Percentiles rank a stretch among this genome's conserved stretches.
phyloP scores from a whole-genome alignment of 2,797 vertebrate genomes.

The Melanotaenia pygmaea region DNA sequence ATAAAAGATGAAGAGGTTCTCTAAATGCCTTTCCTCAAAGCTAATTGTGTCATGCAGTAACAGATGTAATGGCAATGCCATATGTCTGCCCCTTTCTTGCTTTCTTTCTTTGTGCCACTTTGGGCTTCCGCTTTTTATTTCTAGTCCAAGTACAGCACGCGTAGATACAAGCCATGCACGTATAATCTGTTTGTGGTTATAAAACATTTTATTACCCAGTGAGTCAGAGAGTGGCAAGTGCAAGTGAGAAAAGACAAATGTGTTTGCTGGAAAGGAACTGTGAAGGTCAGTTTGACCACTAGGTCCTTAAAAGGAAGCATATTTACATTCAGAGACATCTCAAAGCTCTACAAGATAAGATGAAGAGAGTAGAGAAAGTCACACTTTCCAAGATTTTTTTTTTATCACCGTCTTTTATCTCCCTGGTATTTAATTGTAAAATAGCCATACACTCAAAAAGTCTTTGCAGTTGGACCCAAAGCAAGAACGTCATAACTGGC shows the following conservation, averaged over 20 bases:
- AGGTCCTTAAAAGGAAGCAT: slow-evolving; percentile 63
- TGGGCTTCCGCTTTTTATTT: slow-evolving; percentile 60
- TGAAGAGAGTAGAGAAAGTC: slow-evolving; percentile 14
- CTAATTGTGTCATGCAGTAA: slow-evolving; percentile 63
- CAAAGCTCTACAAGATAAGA: slow-evolving; percentile 30
- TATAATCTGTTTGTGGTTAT: slow-evolving; percentile 68
- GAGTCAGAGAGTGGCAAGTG: slow-evolving; percentile 54
- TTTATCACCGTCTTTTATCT: not conserved
- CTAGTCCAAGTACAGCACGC: slow-evolving; percentile 41
- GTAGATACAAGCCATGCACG: slow-evolving; percentile 38
- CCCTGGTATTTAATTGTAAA: slow-evolving; percentile 1
- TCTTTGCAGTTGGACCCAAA: not conserved
- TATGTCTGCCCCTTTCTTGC: slow-evolving; percentile 57
- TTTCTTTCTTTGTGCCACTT: slow-evolving; percentile 54
- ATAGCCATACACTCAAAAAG: not conserved
- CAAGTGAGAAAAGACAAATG: slow-evolving; percentile 49
- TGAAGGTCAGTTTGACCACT: slow-evolving; percentile 65
- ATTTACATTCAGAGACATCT: slow-evolving; percentile 49
- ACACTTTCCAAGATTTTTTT: not conserved
- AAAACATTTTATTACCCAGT: slow-evolving; percentile 67
- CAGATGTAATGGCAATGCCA: slow-evolving; percentile 70
- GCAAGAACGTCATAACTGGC: not conserved
- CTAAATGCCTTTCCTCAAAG: slow-evolving; percentile 66
- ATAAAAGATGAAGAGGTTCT: slow-evolving; percentile 64
- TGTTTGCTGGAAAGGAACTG: slow-evolving; percentile 55